Evolutionary conservation across 2,888 invertebrate species (phyloP).

Genomic region (Plebejus anna): DNA sequence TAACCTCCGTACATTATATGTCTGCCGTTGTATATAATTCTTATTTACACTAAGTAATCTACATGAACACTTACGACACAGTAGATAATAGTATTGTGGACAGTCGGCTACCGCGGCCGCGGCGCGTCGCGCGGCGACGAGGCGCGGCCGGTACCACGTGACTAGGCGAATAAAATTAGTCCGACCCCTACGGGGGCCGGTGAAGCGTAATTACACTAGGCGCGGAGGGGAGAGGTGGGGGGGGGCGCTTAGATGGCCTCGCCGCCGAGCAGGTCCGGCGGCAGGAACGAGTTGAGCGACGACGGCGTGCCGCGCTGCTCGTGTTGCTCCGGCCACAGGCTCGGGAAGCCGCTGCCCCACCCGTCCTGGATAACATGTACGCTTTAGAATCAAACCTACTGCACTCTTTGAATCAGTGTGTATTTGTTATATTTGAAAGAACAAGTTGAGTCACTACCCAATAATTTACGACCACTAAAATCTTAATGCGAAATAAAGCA

Average conservation of each 20-base stretch:
- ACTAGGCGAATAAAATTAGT: constrained; percentile 70
- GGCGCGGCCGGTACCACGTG: constrained; percentile 63
- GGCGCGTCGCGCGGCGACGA: constrained; percentile 49
- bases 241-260: constrained; percentile 85
- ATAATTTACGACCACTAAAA: no score
- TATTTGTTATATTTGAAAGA: no score
- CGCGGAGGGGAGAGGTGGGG: constrained; percentile 39
- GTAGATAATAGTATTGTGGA: constrained; percentile 70
- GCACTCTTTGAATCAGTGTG: no score
- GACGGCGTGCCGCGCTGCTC: constrained; percentile 91
- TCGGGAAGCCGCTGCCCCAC: constrained; percentile 76
- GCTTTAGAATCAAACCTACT: background rate
- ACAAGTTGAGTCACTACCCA: no score
- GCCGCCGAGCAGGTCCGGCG: constrained; percentile 92
- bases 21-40: constrained; percentile 66
- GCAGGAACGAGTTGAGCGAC: constrained; percentile 92
- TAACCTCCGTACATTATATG: constrained; percentile 54
- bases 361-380: constrained; percentile 47
- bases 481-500: no score
- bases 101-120: constrained; percentile 65
- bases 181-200: constrained; percentile 57
- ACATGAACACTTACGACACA: constrained; percentile 76
- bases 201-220: constrained; percentile 69
- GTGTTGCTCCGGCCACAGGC: constrained; percentile 85
- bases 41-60: constrained; percentile 72